phyloP scores from a whole-genome alignment of 2,888 invertebrate species.

The Schrankia costaestrigalis region DNA sequence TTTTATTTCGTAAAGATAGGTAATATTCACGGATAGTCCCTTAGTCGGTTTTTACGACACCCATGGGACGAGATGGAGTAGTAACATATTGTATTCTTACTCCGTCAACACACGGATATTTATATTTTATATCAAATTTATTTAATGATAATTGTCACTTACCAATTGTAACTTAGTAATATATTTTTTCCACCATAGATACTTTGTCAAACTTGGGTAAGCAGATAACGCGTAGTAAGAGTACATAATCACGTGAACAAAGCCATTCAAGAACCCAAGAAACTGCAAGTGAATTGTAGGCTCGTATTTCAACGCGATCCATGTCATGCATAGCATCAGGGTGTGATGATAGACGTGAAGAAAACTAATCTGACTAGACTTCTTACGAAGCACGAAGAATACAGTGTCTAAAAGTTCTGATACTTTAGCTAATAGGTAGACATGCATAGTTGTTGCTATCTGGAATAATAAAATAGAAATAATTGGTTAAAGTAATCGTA shows the following conservation, averaged over 20 bases:
- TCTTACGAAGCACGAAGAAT: conserved; percentile 91
- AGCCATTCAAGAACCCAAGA: conserved; percentile 20
- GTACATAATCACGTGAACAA: conserved; percentile 88
- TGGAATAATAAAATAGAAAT: no score
- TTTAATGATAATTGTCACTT: conserved; percentile 17
- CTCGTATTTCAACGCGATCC: conserved; percentile 69
- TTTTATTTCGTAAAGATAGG: no score
- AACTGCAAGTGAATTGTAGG: conserved; percentile 14
- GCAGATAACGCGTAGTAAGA: conserved; percentile 86
- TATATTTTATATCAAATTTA: no score
- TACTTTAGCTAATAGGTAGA: conserved; percentile 81
- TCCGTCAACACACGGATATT: no score
- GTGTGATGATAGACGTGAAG: conserved; percentile 92
- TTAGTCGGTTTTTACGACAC: no score
- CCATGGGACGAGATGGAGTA: no score
- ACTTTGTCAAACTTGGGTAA: conserved; percentile 83
- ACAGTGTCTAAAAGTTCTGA: conserved; percentile 86
- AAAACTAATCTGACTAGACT: conserved; percentile 86
- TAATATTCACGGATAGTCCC: no score
- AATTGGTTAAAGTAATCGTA: neutral
- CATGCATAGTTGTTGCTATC: conserved; percentile 62
- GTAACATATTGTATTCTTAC: no score
- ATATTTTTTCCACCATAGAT: conserved; percentile 90
- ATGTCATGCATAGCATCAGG: conserved; percentile 75
- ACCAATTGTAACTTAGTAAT: conserved; percentile 87